These are phyloP conservation scores for Tupaia chinensis DNA, from an alignment of 2,113 vertebrate species.

Conservation along the genomic window DNA sequence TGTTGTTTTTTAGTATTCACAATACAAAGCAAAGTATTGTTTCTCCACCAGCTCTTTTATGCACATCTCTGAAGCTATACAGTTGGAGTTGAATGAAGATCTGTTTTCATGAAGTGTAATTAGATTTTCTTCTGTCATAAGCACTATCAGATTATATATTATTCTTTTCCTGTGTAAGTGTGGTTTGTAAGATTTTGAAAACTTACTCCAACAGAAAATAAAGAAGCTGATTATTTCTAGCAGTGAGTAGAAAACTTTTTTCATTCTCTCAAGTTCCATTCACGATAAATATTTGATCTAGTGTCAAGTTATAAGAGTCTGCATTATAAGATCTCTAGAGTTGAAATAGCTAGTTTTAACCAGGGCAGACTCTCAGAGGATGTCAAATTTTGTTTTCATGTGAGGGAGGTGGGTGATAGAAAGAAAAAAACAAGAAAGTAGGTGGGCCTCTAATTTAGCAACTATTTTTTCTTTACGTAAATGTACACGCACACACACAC, in stretches of 20 bases:
- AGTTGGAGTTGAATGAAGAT: constrained; percentile 59
- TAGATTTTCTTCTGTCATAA: constrained; percentile 77
- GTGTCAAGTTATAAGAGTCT: constrained; percentile 53
- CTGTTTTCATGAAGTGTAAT: constrained; percentile 74
- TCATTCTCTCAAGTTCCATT: constrained; percentile 55
- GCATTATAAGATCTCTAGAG: constrained; percentile 25
- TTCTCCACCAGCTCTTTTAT: constrained; percentile 16
- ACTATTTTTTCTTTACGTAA: constrained; percentile 12
- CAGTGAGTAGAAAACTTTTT: constrained; percentile 59
- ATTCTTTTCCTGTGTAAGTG: constrained; percentile 48
- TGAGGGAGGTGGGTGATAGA: not conserved
- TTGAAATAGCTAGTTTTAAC: constrained; percentile 32
- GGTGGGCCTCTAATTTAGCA: not conserved
- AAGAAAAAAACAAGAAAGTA: not conserved
- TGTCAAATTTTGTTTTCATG: not conserved
- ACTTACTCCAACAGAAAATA: constrained; percentile 17
- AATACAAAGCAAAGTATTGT: constrained; percentile 49
- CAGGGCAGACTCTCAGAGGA: constrained; percentile 44
- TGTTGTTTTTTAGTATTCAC: not conserved
- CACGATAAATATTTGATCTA: constrained; percentile 63
- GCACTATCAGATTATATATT: constrained; percentile 54
- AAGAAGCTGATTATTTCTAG: constrained; percentile 52
- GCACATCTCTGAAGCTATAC: constrained; percentile 36
- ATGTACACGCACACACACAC: not conserved
- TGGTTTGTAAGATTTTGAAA: constrained; percentile 66